These are phyloP conservation scores for Scatophagus argus DNA, from an alignment of 2,113 vertebrate species.

Conservation along the genomic window DNA sequence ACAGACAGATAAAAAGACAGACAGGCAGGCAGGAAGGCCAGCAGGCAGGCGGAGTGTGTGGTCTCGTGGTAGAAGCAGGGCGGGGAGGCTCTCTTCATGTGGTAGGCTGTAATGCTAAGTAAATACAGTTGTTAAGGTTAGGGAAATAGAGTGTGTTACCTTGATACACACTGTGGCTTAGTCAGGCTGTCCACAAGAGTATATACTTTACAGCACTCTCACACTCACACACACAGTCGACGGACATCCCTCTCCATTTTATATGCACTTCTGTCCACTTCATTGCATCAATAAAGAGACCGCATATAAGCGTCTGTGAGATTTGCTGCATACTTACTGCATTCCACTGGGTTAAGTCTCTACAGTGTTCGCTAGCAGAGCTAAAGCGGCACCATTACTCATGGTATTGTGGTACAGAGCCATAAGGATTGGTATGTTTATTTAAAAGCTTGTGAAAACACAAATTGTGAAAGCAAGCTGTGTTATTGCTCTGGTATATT, in stretches of 20 bases:
- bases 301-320: constrained; percentile 63
- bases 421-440: constrained; percentile 54
- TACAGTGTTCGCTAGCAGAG: constrained; percentile 27
- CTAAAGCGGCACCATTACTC: constrained; percentile 51
- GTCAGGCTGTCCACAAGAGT: constrained; percentile 57
- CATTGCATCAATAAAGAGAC: constrained; percentile 69
- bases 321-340: constrained; percentile 56
- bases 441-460: constrained; percentile 55
- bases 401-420: constrained; percentile 46
- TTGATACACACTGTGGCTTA: constrained; percentile 64
- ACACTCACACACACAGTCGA: constrained; percentile 12
- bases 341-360: constrained; percentile 52
- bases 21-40: constrained; percentile 19
- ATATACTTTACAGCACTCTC: constrained; percentile 11
- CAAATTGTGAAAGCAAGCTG: constrained; percentile 39
- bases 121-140: constrained; percentile 67
- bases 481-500: constrained; percentile 36
- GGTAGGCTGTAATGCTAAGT: constrained; percentile 56
- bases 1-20: constrained; percentile 35
- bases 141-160: constrained; percentile 66
- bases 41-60: constrained; percentile 49
- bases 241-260: constrained; percentile 56
- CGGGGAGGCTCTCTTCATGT: constrained; percentile 58
- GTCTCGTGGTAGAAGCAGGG: constrained; percentile 47
- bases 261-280: constrained; percentile 66